phyloP scores from a whole-genome alignment of 2,888 invertebrate species.

The Caenorhabditis angaria region DNA sequence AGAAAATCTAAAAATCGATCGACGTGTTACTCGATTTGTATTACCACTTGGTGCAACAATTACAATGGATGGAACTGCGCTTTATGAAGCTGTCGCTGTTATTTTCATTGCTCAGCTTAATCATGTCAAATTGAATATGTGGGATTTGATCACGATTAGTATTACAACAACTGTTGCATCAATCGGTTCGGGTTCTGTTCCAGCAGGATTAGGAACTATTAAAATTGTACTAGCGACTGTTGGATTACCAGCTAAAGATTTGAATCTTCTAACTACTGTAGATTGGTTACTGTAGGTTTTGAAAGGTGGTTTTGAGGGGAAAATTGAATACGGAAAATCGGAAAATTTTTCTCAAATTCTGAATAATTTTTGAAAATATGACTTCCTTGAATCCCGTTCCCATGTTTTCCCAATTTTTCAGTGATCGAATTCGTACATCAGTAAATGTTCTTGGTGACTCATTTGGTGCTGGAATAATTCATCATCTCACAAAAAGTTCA shows the following conservation, averaged over 20 bases:
- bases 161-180: slow-evolving; percentile 80
- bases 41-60: slow-evolving; percentile 97
- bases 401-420: too few relatives aligned
- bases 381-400: too few relatives aligned
- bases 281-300: slow-evolving; percentile 79
- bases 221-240: slow-evolving; percentile 79
- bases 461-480: slow-evolving; percentile 71
- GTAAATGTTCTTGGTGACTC: slow-evolving; percentile 71
- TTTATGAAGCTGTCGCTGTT: slow-evolving; percentile 97
- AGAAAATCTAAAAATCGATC: slow-evolving; percentile 85
- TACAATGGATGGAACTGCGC: slow-evolving; percentile 77
- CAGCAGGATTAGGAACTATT: slow-evolving; percentile 80
- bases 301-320: neutral
- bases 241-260: slow-evolving; percentile 78
- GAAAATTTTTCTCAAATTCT: too few relatives aligned
- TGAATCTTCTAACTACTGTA: slow-evolving; percentile 79
- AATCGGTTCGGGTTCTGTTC: slow-evolving; percentile 80
- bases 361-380: too few relatives aligned
- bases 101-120: slow-evolving; percentile 95
- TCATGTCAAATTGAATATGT: slow-evolving; percentile 83
- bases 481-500: slow-evolving; percentile 63
- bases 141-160: slow-evolving; percentile 84
- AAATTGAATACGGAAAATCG: too few relatives aligned
- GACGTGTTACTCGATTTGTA: slow-evolving; percentile 85
- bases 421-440: slow-evolving; percentile 70